Conservation (phyloP, 1,140 invertebrate genomes). For the Oppia nitens region DNA sequence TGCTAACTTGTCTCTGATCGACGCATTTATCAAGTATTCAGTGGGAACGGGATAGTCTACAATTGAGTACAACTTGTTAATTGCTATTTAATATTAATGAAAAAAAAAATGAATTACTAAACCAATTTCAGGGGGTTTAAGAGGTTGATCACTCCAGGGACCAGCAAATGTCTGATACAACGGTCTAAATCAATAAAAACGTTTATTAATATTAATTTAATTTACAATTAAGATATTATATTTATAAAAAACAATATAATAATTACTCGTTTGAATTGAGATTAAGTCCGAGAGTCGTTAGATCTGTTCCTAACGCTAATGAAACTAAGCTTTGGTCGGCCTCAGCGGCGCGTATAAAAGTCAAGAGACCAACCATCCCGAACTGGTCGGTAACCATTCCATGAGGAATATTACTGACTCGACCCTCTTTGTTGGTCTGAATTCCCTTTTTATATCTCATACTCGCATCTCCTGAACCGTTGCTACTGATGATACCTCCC, state of each 20-base stretch:
- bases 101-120: conserved; percentile 8
- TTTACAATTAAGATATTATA: not conserved
- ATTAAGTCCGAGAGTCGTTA: conserved; percentile 91
- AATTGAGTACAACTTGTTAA: conserved; percentile 1
- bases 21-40: conserved; percentile 87
- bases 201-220: not conserved
- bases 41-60: conserved; percentile 89
- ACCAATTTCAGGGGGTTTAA: conserved; percentile 87
- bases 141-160: conserved; percentile 91
- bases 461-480: not conserved
- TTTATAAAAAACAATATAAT: not conserved
- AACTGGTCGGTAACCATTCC: conserved; percentile 99
- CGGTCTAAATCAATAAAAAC: conserved; percentile 35
- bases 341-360: conserved; percentile 92
- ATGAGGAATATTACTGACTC: conserved; percentile 88
- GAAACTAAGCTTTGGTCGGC: conserved; percentile 87
- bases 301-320: conserved; percentile 84
- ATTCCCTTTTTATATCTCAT: conserved; percentile 44
- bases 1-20: conserved; percentile 53
- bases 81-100: not conserved
- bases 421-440: conserved; percentile 72
- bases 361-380: conserved; percentile 91
- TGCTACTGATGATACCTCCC: conserved; percentile 1
- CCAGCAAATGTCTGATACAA: conserved; percentile 93
- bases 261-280: conserved; percentile 78